phyloP scores from a whole-genome alignment of 2,113 vertebrate species.

The Prionailurus viverrinus region DNA sequence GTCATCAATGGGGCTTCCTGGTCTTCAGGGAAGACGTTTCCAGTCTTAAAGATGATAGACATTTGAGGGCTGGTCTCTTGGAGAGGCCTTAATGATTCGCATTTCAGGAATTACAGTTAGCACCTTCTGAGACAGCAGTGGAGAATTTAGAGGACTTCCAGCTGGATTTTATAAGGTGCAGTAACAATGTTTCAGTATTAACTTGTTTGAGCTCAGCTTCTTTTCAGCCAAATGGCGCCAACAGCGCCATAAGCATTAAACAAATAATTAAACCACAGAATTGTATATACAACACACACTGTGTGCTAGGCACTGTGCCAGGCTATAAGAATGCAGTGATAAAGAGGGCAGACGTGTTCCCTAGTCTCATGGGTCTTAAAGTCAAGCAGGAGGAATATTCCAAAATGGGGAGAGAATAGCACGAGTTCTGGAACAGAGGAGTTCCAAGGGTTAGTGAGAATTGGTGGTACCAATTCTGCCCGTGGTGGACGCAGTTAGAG shows the following conservation, averaged over 20 bases:
- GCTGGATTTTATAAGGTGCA: neutral
- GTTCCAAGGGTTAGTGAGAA: neutral
- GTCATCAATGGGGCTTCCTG: neutral
- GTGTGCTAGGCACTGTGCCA: neutral
- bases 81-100: neutral
- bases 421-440: neutral
- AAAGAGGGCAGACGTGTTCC: neutral
- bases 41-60: neutral
- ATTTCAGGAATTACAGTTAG: neutral
- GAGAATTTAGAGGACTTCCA: neutral
- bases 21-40: neutral
- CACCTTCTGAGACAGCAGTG: neutral
- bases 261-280: slow-evolving; percentile 24
- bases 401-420: neutral
- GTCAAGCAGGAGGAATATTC: neutral
- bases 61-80: neutral
- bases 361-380: neutral
- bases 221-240: neutral
- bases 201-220: neutral
- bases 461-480: neutral
- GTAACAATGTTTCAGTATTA: neutral
- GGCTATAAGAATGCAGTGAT: neutral
- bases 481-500: neutral
- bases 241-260: neutral
- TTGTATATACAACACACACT: neutral